Conservation (phyloP, 37 sponge, comb jelly and placozoan genomes). For the Aphrocallistes beatrix region DNA sequence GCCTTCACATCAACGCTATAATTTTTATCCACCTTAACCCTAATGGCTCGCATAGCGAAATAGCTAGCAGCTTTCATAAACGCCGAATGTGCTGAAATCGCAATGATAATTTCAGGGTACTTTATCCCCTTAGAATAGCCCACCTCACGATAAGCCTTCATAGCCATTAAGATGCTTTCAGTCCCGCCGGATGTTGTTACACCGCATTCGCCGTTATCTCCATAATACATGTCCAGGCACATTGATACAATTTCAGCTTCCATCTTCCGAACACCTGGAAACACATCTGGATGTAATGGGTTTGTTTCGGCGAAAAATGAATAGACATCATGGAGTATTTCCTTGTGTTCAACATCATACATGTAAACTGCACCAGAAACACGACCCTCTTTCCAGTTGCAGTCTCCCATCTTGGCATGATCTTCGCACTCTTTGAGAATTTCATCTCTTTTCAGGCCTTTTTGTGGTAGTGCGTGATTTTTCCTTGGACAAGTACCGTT, state of each 20-base stretch:
- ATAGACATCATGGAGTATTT: constrained; percentile 51
- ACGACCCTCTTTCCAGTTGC: constrained; percentile 56
- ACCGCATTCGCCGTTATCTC: constrained; percentile 52
- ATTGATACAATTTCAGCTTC: constrained; percentile 83
- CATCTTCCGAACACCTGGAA: constrained; percentile 77
- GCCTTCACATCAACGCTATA: constrained; percentile 39
- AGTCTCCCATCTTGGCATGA: not conserved
- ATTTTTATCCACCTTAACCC: not conserved
- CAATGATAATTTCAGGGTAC: constrained; percentile 70
- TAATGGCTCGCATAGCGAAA: constrained; percentile 50
- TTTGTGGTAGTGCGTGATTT: constrained; percentile 38
- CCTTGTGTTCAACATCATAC: constrained; percentile 54
- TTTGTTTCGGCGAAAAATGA: constrained; percentile 59
- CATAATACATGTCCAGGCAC: constrained; percentile 62
- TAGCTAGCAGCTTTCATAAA: constrained; percentile 83
- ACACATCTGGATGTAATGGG: constrained; percentile 76
- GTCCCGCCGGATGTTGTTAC: constrained; percentile 79
- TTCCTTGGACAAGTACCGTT: constrained; percentile 26
- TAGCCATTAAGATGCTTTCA: constrained; percentile 89
- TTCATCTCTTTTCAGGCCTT: constrained; percentile 42
- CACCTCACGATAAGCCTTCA: constrained; percentile 58
- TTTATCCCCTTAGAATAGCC: constrained; percentile 69
- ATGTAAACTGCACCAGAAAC: constrained; percentile 86
- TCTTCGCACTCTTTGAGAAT: constrained; percentile 2
- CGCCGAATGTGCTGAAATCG: constrained; percentile 63